Evolutionary conservation across 2,888 invertebrate genomes (phyloP), one percentile per base, ranked within the genome.

Genomic region (Apodemia hepburni): DNA sequence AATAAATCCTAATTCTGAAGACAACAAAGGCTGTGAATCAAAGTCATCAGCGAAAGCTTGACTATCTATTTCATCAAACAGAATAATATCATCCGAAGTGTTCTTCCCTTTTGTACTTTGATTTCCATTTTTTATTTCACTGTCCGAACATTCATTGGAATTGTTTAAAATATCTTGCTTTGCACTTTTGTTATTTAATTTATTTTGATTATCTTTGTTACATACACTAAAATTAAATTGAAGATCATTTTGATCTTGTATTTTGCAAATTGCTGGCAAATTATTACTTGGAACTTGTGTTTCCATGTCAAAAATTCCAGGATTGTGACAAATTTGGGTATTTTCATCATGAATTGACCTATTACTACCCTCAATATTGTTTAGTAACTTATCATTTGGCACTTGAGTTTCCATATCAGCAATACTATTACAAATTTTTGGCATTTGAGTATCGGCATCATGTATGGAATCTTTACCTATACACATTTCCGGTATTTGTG

Each of bases 11-110:
- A 74, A 68, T 66, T 78, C 77, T 60, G 77, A 71, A 3, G 76
- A 73, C 62, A 86, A 65, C 65, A 89, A 70, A 11, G 81, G 78
- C 69, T 89, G 89, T 0, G 88, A 88, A 65, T 79, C 76, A 66
- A 81, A 78, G 47, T 77, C 72, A 38, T 82, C 82, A 15, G 75
- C 71, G 33, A 79, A 66, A 22, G 70, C 60, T 61, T 79, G 73
- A 60, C 69, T 75, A 59, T 83, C 80, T 57, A 85, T 66, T 47
- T 86, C 87, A 51, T 85, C 81, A 76, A 87, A 86, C 11, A 81
- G 49, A 64, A 88, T 76, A 63, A 78, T 75, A 64, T 87, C 87
- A 68, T 84, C 78, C 15, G 86, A 86, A 65, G 67, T 71, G 70
- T 78, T 65, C 71, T 77, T 33, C 65, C 66, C 45, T 62, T 65